Percentiles rank a stretch among this genome's conserved stretches.
phyloP scores from a whole-genome alignment of 2,797 vertebrate genomes.

The Peromyscus aztecus region DNA sequence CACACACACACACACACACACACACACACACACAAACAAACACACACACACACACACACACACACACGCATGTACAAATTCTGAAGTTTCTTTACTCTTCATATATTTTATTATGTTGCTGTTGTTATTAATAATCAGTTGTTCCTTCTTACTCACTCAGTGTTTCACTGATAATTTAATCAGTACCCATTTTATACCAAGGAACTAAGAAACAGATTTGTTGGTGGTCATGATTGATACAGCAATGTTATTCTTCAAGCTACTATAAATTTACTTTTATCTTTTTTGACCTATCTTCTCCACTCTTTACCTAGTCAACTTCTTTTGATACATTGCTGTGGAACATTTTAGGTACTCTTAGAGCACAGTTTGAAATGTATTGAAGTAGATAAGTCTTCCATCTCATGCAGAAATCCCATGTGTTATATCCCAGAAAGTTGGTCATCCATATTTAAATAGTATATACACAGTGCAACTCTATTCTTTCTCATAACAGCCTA shows the following conservation, averaged over 20 bases:
- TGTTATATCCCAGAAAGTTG: conserved; percentile 12
- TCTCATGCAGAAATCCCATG: not conserved
- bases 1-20: not conserved
- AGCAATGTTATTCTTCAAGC: not conserved
- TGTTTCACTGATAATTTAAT: not conserved
- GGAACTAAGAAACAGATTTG: not conserved
- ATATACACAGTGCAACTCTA: conserved; percentile 1
- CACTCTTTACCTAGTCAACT: not conserved
- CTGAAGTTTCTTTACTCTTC: not conserved
- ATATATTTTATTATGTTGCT: not conserved
- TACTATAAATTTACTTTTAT: conserved; percentile 38
- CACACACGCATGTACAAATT: not conserved
- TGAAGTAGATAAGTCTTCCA: conserved; percentile 10
- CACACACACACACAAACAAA: not conserved
- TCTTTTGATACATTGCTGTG: not conserved
- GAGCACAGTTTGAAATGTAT: not conserved
- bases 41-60: not conserved
- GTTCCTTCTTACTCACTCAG: not conserved
- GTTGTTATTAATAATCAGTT: not conserved
- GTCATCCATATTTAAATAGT: not conserved
- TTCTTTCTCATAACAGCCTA: not conserved
- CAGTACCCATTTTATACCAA: not conserved
- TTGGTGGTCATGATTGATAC: not conserved
- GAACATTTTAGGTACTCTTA: not conserved
- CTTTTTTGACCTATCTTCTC: conserved; percentile 13